Base-by-base conservation (phyloP, 2,888 invertebrate genomes). In the Oligia strigilis region DNA sequence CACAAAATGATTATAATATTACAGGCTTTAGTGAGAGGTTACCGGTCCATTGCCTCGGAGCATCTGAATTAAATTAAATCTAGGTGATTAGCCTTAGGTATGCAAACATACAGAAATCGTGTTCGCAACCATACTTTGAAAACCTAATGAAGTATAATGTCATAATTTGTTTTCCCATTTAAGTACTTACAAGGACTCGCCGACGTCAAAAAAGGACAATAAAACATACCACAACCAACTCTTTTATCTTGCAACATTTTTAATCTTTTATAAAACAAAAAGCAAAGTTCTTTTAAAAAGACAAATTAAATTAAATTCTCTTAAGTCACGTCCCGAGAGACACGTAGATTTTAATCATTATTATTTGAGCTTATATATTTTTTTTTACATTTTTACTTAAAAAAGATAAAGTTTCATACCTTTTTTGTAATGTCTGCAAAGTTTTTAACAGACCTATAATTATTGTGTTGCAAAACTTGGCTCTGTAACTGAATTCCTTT, bases 261-360 rank as follows among this genome's bases (percentile, higher is more conserved):
- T 85, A 88, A 90, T 89, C 81, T 90, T 83, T 81, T 77, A 80
- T 75, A 84, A 86, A 73, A 76, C 78, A 65, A 81, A 88, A 85
- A 69, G 75, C 75, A 80, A 87, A 89, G 85, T 88, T 86, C 72
- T 84, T 84, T 85, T 81, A 77, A 81, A 83, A 89, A 85, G 88
- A 80, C 87, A 88, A 89, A 89, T 89, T 89, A 88, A 89, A 89
- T 89, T 87, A 80, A 86, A 89, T 89, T 85, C 65, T 69, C 80
- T 83, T 73, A 81, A 88, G 90, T 90, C 89, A 89, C 89, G 89
- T 89, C 87, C 69, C 77, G 49, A 43, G 77, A 81, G 86, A 87
- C 90, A 90, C 89, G 81, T 87, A 81, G 90, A 89, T 89, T 81
- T 83, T 89, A 87, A 90, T 90, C 90, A 80, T 88, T 82, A 85